These are phyloP conservation scores for Spilarctia lutea DNA, from an alignment of 2,888 invertebrate genomes.

Conservation along the genomic window DNA sequence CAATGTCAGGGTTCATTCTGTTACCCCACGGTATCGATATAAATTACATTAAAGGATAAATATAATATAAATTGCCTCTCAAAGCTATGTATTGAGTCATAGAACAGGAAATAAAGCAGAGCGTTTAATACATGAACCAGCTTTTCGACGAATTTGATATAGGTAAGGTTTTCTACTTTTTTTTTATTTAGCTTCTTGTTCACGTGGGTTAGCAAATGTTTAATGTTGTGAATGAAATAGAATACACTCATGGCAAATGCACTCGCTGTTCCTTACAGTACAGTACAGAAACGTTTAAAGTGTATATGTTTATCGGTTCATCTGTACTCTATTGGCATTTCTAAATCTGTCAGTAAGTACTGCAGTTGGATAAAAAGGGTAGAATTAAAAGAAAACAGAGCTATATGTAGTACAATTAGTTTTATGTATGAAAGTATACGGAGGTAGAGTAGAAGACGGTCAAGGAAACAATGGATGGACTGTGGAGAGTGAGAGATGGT, in stretches of 20 bases:
- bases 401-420: too few relatives aligned
- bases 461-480: too few relatives aligned
- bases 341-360: background rate
- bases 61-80: conserved; percentile 17
- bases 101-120: conserved; percentile 28
- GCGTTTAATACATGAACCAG: background rate
- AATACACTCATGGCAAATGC: background rate
- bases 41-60: background rate
- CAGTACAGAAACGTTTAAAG: too few relatives aligned
- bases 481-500: too few relatives aligned
- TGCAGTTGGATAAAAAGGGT: background rate
- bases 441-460: too few relatives aligned
- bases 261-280: background rate
- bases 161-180: background rate
- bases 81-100: conserved; percentile 19
- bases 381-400: background rate
- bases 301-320: background rate
- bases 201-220: background rate
- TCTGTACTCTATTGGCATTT: background rate
- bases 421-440: too few relatives aligned
- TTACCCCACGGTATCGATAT: background rate
- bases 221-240: background rate
- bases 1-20: background rate
- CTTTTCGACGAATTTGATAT: background rate
- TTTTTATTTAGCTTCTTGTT: background rate